Percentiles rank a stretch among this genome's conserved stretches.
phyloP scores from a whole-genome alignment of 2,113 vertebrate genomes.

The Paratilapia polleni region DNA sequence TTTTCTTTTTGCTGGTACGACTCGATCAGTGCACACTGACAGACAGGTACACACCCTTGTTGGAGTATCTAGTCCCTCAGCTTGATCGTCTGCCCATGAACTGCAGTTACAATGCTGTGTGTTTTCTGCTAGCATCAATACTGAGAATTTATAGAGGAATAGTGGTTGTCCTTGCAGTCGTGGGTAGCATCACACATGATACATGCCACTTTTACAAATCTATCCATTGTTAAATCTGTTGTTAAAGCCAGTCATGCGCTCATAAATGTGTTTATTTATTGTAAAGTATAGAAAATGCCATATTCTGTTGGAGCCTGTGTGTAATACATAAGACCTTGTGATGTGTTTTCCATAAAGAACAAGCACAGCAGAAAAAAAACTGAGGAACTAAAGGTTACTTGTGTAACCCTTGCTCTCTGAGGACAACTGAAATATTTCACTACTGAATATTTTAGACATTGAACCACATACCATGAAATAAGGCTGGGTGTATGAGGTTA shows the following conservation, averaged over 20 bases:
- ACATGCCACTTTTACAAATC: background rate
- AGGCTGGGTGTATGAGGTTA: background rate
- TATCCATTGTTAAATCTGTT: background rate
- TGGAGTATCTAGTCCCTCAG: background rate
- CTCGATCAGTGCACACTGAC: background rate
- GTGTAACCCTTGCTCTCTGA: no score
- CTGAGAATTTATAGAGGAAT: background rate
- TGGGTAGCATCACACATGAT: background rate
- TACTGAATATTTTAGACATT: accelerated
- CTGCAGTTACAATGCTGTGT: background rate
- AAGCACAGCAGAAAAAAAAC: background rate
- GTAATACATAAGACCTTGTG: background rate
- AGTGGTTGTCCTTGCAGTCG: background rate
- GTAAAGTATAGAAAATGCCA: background rate
- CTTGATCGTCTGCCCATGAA: background rate
- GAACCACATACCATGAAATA: no score
- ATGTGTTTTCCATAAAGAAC: background rate
- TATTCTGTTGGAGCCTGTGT: background rate
- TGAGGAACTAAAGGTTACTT: background rate
- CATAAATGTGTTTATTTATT: background rate
- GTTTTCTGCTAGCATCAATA: background rate
- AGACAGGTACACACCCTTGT: background rate
- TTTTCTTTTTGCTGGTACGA: background rate
- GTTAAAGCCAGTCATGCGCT: background rate
- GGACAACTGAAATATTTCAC: background rate